A percentile compares a stretch with the other conserved stretches of the same genome.
phyloP scores from a whole-genome alignment of 1,140 invertebrate species.

The Thaumetopoea pityocampa region DNA sequence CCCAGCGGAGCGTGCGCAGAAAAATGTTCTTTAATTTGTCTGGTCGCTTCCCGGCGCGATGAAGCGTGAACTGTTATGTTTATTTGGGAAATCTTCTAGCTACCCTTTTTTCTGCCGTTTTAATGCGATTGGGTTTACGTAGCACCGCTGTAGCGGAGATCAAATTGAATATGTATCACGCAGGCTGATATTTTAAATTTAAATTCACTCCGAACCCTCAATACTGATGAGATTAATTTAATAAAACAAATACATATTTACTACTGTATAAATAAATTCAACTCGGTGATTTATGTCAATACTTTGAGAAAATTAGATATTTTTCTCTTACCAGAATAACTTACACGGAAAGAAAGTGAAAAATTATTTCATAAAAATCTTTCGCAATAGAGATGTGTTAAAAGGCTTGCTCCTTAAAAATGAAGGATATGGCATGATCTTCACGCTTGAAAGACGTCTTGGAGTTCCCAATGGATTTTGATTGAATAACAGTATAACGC shows the following conservation, averaged over 20 bases:
- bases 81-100: conserved; percentile 49
- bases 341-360: no score
- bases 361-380: no score
- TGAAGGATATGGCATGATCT: no score
- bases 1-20: conserved; percentile 47
- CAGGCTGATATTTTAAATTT: conserved; percentile 32
- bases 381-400: not conserved
- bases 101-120: conserved; percentile 52
- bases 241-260: conserved; percentile 20
- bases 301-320: no score
- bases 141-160: conserved; percentile 22
- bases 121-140: conserved; percentile 61
- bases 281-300: no score
- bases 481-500: no score
- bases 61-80: conserved; percentile 69
- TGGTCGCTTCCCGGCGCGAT: conserved; percentile 49
- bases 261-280: conserved; percentile 8
- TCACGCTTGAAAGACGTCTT: no score
- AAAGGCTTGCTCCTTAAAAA: no score
- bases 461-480: no score
- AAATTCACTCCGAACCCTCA: conserved; percentile 21
- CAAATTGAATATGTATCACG: conserved; percentile 47
- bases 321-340: no score
- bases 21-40: conserved; percentile 73
- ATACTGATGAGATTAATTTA: conserved; percentile 28